Base-by-base conservation (phyloP, 2,888 invertebrate species). In the Perizoma affinitatum region DNA sequence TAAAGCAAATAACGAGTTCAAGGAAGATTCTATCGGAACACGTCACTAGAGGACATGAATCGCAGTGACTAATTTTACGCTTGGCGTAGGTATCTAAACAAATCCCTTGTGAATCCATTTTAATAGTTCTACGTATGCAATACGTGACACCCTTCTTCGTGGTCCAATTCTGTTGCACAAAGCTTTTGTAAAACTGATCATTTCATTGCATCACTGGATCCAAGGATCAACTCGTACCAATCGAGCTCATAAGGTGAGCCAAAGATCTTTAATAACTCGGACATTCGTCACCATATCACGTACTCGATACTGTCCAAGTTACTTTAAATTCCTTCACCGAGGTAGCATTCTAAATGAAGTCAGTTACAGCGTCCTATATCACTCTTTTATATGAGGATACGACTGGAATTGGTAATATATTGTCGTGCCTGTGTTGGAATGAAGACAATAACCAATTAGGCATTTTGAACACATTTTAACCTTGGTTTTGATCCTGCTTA, bases 331-430 rank as follows among this genome's bases (percentile, higher is more conserved):
- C 90, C 73, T 72, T 65, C 70, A 77, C 79, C 77, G 80, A 79
- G 76, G 72, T 79, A 80, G 84, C 86, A 89, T 89, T 90, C 87
- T 82, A 88, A 90, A 89, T 79, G 80, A 81, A 84, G 79, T 72
- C 84, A 78, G 83, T 74, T 70, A 79, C 75, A 73, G 75, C 75
- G 75, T 68, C 55, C 70, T 74, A 76, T 76, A 76, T 78, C 78
- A 74, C 75, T 72, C 76, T 50, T 66, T 75, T 77, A 75, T 75
- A 75, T 72, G 67, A 67, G 54, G 61, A 58, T 58, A 67, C 68
- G 68, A 62, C 54, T 63, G 63, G 72, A 72, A 72, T 72, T 58
- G 54, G 41, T 69, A 71, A 72, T 69, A 55, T 63, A 56, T 48
- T 8, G 52, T 45, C 45, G 54, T 42, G 56, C 46, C 42, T 58